phyloP scores from a whole-genome alignment of 92 coral and sea anemone species.

The Parazoanthus atlanticus region DNA sequence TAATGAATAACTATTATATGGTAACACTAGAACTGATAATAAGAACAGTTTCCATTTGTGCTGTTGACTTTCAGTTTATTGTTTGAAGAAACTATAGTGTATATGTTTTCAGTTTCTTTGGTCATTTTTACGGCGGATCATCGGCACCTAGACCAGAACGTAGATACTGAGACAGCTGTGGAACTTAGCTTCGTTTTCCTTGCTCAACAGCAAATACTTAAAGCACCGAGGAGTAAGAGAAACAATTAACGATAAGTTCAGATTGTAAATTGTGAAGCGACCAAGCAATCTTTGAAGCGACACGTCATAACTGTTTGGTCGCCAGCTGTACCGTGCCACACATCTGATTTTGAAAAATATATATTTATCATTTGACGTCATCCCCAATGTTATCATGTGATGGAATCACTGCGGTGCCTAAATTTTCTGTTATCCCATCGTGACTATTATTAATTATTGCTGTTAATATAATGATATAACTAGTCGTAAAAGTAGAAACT shows the following conservation, averaged over 20 bases:
- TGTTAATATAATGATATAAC: too few species aligned
- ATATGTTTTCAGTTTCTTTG: neutral
- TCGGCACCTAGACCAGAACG: neutral
- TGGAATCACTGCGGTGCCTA: neutral
- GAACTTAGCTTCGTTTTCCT: too few species aligned
- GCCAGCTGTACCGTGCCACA: neutral
- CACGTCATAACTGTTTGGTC: neutral
- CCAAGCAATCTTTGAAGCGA: neutral
- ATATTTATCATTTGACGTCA: neutral
- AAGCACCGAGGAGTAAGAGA: neutral
- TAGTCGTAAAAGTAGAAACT: too few species aligned
- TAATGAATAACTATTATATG: too few species aligned
- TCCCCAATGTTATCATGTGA: neutral
- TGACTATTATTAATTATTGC: too few species aligned
- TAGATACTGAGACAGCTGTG: neutral
- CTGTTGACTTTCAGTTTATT: neutral
- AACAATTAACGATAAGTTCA: neutral
- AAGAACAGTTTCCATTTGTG: too few species aligned
- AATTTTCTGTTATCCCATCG: neutral
- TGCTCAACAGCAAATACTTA: too few species aligned
- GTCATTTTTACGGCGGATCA: neutral
- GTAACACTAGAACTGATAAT: too few species aligned
- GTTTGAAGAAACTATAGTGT: neutral
- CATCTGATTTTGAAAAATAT: too few species aligned
- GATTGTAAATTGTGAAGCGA: too few species aligned